Base-by-base conservation (phyloP, 2,113 vertebrate species). In the Psephotus haematonotus region DNA sequence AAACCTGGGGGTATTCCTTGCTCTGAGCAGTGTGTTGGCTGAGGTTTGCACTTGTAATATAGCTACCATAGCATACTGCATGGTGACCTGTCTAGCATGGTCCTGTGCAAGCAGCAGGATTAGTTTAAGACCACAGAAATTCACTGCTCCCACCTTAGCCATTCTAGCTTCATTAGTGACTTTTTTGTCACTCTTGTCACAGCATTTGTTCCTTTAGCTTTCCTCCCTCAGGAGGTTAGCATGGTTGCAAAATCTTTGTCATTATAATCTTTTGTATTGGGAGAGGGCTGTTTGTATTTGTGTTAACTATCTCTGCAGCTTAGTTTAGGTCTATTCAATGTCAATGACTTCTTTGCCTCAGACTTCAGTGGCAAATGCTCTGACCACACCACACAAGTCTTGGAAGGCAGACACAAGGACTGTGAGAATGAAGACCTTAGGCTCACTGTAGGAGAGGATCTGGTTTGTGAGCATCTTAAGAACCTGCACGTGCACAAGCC, bases 11-110 rank as follows among this genome's bases (percentile, higher is more conserved):
- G 43, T 35, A 78, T 22, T 44, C 57, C n/a, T 55, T 17, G 20
- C 49, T 83, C 44, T 11, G 17, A 71, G 53, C 76, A 62, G 31
- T 0, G 0, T 43, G 25, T 82, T 0, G 2, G 35, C n/a, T 0
- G 0, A 12, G 22, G 23, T 24, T 33, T 39, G 18, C 1, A 4
- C 43, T 57, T 63, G 50, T 64, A 20, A n/a, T 1, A 1, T 9
- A 60, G 47, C 28, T 59, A 53, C 35, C 22, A 27, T 4, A 53
- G 76, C 60, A 44, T 69, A 47, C 83, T 95, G 43, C 1, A 0
- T 11, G 70, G 16, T 82, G 88, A 90, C 60, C 67, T 3, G 1
- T 10, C 39, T 33, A 17, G 39, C 10, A 28, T 57, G 44, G 44
- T 84, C 24, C 78, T 69, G 15, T 43, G 33, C 0, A 24, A 27